These are phyloP conservation scores for Cataglyphis hispanica DNA, from an alignment of 1,140 invertebrate species.

Conservation along the genomic window DNA sequence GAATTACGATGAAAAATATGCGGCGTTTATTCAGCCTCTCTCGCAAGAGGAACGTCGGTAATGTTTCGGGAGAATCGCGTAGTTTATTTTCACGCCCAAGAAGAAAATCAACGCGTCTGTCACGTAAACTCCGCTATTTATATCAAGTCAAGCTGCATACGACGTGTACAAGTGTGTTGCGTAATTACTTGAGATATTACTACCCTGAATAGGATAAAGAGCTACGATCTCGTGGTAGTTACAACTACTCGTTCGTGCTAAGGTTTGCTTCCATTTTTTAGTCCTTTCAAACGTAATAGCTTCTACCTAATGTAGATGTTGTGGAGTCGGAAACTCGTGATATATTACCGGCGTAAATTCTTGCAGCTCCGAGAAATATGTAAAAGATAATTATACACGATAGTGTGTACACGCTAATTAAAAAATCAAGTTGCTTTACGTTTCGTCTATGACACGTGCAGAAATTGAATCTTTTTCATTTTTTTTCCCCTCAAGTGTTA, in stretches of 20 bases:
- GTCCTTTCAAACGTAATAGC: not conserved
- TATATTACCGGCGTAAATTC: not conserved
- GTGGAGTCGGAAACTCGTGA: not conserved
- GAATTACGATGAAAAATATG: constrained; percentile 45
- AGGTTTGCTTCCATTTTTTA: constrained; percentile 25
- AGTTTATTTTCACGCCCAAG: constrained; percentile 42
- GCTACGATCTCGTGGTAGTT: not conserved
- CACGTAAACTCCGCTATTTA: constrained; percentile 52
- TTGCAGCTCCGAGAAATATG: not conserved
- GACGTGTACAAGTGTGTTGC: constrained; percentile 39
- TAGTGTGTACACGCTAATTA: not conserved
- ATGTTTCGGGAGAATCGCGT: not conserved
- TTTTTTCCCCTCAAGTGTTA: not conserved
- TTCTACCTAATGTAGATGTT: not conserved
- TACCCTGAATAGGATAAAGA: constrained; percentile 43
- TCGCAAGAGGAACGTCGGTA: not conserved
- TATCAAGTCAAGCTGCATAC: constrained; percentile 6
- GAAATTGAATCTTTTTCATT: not conserved
- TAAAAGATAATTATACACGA: not conserved
- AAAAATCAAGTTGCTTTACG: not conserved
- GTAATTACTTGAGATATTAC: constrained; percentile 56
- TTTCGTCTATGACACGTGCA: not conserved
- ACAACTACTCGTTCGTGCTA: not conserved
- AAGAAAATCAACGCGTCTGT: constrained; percentile 55
- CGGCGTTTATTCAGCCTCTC: constrained; percentile 35